Percentiles rank a stretch among this genome's conserved stretches.
phyloP scores from a whole-genome alignment of 2,113 vertebrate species.

The Microcebus ravelobensis region DNA sequence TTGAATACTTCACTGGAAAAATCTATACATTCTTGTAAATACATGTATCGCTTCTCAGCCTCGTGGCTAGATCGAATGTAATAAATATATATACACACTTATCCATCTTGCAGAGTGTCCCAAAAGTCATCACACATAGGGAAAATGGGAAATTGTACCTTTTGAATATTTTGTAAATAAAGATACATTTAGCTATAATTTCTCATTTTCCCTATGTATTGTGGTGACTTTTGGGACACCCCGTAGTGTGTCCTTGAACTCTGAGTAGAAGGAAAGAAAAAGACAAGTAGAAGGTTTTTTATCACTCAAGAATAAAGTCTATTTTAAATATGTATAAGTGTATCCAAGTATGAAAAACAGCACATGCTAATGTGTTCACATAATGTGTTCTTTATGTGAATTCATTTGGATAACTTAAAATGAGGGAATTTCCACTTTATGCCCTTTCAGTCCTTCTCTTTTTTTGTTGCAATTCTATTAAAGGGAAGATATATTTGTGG shows the following conservation, averaged over 20 bases:
- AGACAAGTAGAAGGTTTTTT: background rate
- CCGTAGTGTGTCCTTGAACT: background rate
- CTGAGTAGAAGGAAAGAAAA: background rate
- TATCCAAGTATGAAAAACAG: background rate
- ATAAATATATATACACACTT: background rate
- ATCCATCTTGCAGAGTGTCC: no score
- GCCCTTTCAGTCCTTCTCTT: background rate
- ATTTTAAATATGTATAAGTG: background rate
- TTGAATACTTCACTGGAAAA: background rate
- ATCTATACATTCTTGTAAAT: background rate
- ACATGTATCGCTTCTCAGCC: no score
- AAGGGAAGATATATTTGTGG: background rate
- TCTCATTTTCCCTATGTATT: no score
- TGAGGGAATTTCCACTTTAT: background rate
- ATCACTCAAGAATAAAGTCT: background rate
- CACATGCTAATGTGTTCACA: background rate
- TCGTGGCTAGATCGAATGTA: no score
- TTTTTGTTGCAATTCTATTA: background rate
- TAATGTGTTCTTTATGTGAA: background rate
- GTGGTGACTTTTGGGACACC: no score
- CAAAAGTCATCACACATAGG: no score
- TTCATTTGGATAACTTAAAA: background rate
- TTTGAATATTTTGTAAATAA: no score
- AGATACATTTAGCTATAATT: no score
- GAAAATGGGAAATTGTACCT: no score